phyloP scores from a whole-genome alignment of 1,140 invertebrate genomes.

The Octopus bimaculoides region DNA sequence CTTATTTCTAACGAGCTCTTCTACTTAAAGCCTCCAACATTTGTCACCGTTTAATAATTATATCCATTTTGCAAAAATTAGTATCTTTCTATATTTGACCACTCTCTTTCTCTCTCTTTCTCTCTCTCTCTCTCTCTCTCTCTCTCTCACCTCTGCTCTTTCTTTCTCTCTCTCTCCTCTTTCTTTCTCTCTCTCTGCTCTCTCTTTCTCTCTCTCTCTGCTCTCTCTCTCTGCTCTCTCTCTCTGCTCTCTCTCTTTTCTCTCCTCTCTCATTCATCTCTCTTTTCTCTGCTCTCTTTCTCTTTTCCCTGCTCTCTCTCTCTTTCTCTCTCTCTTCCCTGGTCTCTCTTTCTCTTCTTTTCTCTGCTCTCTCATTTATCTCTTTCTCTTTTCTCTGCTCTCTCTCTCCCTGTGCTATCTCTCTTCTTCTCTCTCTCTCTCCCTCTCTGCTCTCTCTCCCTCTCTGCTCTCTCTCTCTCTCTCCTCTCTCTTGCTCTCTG shows the following conservation, averaged over 20 bases:
- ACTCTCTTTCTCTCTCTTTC: neutral
- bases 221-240: neutral
- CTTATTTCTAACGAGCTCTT: too few relatives aligned
- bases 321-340: neutral
- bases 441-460: slow-evolving; percentile 2
- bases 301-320: neutral
- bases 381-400: neutral
- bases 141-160: neutral
- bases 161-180: neutral
- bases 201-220: neutral
- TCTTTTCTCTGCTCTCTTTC: neutral
- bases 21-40: too few relatives aligned
- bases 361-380: neutral
- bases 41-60: too few relatives aligned
- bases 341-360: neutral
- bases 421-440: slow-evolving; percentile 15
- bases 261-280: neutral
- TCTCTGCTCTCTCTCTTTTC: neutral
- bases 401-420: slow-evolving; percentile 6
- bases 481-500: slow-evolving; percentile 12
- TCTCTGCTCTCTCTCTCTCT: slow-evolving; percentile 17
- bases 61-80: too few relatives aligned
- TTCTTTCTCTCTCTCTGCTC: neutral
- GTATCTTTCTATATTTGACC: neutral
- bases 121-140: neutral